Conservation (phyloP, 2,888 invertebrate genomes). For the Macrophya alboannulata region DNA sequence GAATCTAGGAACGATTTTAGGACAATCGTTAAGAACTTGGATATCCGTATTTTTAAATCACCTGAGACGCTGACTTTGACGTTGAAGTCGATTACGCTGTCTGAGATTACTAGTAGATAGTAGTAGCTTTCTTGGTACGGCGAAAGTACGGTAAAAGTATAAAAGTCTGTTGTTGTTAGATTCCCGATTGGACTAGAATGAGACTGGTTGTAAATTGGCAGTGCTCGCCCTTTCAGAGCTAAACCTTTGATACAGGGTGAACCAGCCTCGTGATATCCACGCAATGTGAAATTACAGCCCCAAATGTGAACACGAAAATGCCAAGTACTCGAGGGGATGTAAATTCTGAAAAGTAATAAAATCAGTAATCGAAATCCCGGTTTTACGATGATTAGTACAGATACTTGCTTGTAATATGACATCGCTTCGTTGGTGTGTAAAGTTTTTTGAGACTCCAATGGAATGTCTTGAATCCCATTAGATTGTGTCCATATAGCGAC, state of each 20-base stretch:
- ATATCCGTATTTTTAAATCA: constrained; percentile 62
- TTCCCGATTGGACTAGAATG: constrained; percentile 68
- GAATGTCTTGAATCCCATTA: constrained; percentile 77
- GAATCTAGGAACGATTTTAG: too few species aligned
- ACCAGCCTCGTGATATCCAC: constrained; percentile 64
- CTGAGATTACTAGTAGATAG: constrained; percentile 79
- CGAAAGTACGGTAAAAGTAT: constrained; percentile 76
- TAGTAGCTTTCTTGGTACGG: constrained; percentile 80
- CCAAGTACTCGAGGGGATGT: constrained; percentile 80
- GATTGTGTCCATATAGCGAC: constrained; percentile 80
- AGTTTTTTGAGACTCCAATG: constrained; percentile 74
- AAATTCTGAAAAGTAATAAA: constrained; percentile 75
- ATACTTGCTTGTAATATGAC: constrained; percentile 80
- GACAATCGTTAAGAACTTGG: not conserved
- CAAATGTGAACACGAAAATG: constrained; percentile 78
- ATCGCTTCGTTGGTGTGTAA: constrained; percentile 77
- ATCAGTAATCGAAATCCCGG: constrained; percentile 24
- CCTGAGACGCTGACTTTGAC: constrained; percentile 76
- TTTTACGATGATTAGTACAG: not conserved
- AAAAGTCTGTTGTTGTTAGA: constrained; percentile 72
- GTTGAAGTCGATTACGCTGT: constrained; percentile 78
- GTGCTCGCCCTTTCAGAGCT: constrained; percentile 75
- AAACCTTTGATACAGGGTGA: constrained; percentile 77
- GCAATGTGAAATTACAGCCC: constrained; percentile 77
- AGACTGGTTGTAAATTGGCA: constrained; percentile 77